Evolutionary conservation across 1,140 invertebrate genomes (phyloP).

Genomic region (Melitaea cinxia): DNA sequence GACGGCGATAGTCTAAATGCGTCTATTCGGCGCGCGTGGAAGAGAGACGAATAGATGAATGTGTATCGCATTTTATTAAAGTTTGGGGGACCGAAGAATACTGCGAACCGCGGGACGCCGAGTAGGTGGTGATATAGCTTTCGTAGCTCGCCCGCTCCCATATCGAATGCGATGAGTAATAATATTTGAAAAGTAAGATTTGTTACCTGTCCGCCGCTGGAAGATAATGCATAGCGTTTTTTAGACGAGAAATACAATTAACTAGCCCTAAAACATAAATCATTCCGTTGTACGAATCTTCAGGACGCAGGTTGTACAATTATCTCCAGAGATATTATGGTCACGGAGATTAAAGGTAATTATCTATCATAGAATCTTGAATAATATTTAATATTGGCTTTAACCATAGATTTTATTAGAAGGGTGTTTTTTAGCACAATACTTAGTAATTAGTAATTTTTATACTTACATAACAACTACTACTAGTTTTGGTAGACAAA

Average conservation of each 20-base stretch:
- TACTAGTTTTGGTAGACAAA: neutral
- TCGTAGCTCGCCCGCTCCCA: conserved; percentile 74
- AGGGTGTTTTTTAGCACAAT: neutral
- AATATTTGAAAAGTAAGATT: conserved; percentile 80
- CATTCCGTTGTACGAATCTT: conserved; percentile 57
- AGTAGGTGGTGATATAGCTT: conserved; percentile 80
- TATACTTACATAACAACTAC: too few species aligned
- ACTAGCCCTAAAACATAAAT: conserved; percentile 59
- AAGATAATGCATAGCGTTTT: conserved; percentile 73
- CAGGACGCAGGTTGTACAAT: conserved; percentile 69
- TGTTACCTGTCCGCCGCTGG: conserved; percentile 75
- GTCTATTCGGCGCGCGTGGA: conserved; percentile 54
- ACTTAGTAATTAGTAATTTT: too few species aligned
- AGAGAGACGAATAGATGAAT: conserved; percentile 67
- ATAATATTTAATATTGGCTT: conserved; percentile 50
- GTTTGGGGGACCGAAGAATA: conserved; percentile 76
- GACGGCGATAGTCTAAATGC: conserved; percentile 60
- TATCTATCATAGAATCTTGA: conserved; percentile 38
- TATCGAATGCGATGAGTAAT: conserved; percentile 81
- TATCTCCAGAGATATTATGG: conserved; percentile 55
- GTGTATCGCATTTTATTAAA: conserved; percentile 76
- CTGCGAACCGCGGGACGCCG: conserved; percentile 73
- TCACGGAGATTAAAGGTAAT: conserved; percentile 60
- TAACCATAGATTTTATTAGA: neutral
- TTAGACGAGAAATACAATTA: conserved; percentile 76